phyloP scores from a whole-genome alignment of 2,797 vertebrate genomes.

The Epinephelus coioides region DNA sequence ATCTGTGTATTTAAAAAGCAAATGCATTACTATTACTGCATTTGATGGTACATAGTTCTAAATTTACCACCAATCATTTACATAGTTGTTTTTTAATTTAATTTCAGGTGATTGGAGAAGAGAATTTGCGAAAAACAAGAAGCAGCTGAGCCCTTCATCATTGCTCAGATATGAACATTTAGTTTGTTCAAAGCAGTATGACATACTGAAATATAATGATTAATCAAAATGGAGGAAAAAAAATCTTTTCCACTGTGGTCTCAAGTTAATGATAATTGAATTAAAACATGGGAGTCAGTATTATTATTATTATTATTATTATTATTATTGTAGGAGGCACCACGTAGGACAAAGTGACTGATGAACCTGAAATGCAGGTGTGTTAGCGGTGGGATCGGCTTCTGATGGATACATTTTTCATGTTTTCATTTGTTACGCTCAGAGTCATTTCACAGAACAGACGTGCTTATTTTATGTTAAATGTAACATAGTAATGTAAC shows the following conservation, averaged over 20 bases:
- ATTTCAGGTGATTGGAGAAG: conserved; percentile 6
- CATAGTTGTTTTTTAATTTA: neutral
- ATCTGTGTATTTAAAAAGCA: neutral
- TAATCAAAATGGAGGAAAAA: neutral
- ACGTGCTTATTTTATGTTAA: neutral
- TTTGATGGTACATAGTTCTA: neutral
- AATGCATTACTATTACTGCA: neutral
- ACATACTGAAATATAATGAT: neutral
- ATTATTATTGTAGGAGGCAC: neutral
- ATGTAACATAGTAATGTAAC: neutral
- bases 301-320: neutral
- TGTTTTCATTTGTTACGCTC: neutral
- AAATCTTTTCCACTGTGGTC: neutral
- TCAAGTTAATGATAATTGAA: neutral
- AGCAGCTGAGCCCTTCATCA: neutral
- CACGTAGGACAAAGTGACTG: conserved; percentile 23
- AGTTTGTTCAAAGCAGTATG: conserved; percentile 10
- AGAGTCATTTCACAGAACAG: neutral
- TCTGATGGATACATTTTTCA: neutral
- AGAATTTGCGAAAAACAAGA: neutral
- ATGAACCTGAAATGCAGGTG: conserved; percentile 19
- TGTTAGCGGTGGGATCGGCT: conserved; percentile 9
- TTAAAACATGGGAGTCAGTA: neutral
- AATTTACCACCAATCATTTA: neutral
- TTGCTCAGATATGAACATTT: neutral